Conservation (phyloP, 2,797 vertebrate species). For the Meriones psammophilus region DNA sequence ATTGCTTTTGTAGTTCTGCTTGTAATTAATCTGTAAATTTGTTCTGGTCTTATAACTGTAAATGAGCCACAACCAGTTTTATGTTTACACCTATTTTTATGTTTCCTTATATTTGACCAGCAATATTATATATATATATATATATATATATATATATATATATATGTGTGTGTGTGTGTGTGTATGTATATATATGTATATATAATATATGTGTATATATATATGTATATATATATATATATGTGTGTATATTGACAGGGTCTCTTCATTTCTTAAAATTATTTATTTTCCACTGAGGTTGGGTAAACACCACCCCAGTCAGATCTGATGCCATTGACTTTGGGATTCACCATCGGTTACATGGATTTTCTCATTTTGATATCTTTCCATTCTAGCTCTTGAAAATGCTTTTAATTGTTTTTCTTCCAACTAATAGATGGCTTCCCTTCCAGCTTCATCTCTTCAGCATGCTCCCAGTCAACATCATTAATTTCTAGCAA, state of each 20-base stretch:
- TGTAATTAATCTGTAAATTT: constrained; percentile 80
- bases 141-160: too few relatives aligned
- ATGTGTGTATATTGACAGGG: too few relatives aligned
- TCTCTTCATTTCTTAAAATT: constrained; percentile 24
- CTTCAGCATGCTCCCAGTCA: background rate
- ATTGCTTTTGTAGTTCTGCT: constrained; percentile 76
- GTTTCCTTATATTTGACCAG: constrained; percentile 72
- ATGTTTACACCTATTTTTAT: constrained; percentile 64
- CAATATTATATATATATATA: too few relatives aligned
- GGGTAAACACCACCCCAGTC: background rate
- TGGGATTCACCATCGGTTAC: background rate
- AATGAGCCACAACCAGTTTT: constrained; percentile 55
- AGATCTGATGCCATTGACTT: background rate
- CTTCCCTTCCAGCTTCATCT: background rate
- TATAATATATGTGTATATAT: too few relatives aligned
- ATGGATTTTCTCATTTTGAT: background rate
- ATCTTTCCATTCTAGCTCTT: background rate
- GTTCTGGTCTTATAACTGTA: constrained; percentile 78
- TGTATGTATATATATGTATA: too few relatives aligned
- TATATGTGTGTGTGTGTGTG: too few relatives aligned
- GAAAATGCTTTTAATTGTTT: background rate
- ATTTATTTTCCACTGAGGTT: background rate
- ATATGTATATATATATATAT: too few relatives aligned
- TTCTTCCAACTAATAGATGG: background rate
- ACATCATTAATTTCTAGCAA: background rate